Conservation (phyloP, 1,140 invertebrate genomes). For the Drosophila pallidifrons region DNA sequence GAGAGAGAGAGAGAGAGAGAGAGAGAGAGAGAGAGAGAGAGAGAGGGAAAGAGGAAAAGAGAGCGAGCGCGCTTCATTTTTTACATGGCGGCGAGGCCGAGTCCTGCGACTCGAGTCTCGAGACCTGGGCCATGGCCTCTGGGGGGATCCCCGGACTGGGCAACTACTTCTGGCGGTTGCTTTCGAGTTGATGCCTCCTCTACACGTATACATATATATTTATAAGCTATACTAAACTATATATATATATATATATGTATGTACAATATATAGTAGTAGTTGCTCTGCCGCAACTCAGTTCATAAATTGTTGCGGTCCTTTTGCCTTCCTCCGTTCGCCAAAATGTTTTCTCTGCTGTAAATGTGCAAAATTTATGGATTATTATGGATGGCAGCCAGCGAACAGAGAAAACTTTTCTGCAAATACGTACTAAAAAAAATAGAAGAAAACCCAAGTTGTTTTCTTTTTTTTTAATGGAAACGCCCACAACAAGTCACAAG, state of each 20-base stretch:
- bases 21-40: background rate
- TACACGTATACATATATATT: background rate
- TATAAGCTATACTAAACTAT: background rate
- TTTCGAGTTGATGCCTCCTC: slow-evolving; percentile 45
- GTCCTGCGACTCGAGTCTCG: slow-evolving; percentile 8
- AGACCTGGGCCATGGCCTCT: background rate
- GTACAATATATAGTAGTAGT: slow-evolving; percentile 19
- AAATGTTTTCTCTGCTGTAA: slow-evolving; percentile 21
- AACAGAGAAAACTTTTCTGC: slow-evolving; percentile 33
- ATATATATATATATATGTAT: slow-evolving; percentile 26
- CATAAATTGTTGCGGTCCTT: slow-evolving; percentile 75
- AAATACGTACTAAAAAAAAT: slow-evolving; percentile 24
- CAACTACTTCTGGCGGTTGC: slow-evolving; percentile 73
- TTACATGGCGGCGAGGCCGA: slow-evolving; percentile 66
- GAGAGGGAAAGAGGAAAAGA: background rate
- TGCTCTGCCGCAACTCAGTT: slow-evolving; percentile 67
- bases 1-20: slow-evolving; percentile 16
- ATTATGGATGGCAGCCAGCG: slow-evolving; percentile 20
- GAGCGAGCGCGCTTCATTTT: slow-evolving; percentile 49
- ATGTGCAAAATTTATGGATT: slow-evolving; percentile 48
- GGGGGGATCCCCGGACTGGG: slow-evolving; percentile 61
- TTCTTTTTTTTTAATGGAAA: slow-evolving; percentile 63
- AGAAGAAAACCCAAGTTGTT: slow-evolving; percentile 40
- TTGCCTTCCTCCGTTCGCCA: slow-evolving; percentile 11
- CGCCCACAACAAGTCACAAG: slow-evolving; percentile 11